phyloP scores from a whole-genome alignment of 2,113 vertebrate species.

The Albula glossodonta region DNA sequence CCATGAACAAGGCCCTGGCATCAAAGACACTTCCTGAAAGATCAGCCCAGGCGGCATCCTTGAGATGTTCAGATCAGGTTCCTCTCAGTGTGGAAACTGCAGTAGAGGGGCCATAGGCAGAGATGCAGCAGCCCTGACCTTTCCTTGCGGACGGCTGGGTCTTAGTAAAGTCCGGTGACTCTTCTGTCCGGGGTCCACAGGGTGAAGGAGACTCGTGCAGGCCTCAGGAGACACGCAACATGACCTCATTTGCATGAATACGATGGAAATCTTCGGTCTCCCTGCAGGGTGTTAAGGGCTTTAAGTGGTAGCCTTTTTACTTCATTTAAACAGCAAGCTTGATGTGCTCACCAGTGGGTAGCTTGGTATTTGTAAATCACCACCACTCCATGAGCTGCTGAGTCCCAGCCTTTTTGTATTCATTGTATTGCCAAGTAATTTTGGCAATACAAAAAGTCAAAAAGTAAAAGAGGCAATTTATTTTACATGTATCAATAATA shows the following conservation, averaged over 20 bases:
- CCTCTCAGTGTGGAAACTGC: background rate
- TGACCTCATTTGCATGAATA: constrained; percentile 29
- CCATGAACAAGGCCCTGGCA: background rate
- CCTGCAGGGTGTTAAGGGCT: constrained; percentile 18
- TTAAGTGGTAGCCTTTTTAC: constrained; percentile 17
- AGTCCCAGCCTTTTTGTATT: background rate
- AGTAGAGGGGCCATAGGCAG: background rate
- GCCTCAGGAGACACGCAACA: background rate
- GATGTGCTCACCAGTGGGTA: background rate
- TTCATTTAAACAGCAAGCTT: constrained; percentile 6
- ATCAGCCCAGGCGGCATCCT: background rate
- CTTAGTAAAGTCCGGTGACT: background rate
- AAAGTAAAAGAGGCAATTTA: too few relatives aligned
- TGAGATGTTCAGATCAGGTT: background rate
- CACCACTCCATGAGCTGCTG: background rate
- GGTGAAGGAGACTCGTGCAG: background rate
- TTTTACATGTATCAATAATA: too few relatives aligned
- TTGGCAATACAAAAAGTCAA: too few relatives aligned
- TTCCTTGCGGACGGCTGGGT: background rate
- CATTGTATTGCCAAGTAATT: too few relatives aligned
- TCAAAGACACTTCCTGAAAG: background rate
- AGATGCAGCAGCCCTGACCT: background rate
- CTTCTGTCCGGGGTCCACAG: background rate
- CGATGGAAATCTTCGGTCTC: constrained; percentile 12
- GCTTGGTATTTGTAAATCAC: background rate